A percentile compares a stretch with the other conserved stretches of the same genome.
These are phyloP conservation scores for Boulengeromyrus knoepffleri DNA, from an alignment of 2,113 vertebrate genomes.

Conservation along the genomic window DNA sequence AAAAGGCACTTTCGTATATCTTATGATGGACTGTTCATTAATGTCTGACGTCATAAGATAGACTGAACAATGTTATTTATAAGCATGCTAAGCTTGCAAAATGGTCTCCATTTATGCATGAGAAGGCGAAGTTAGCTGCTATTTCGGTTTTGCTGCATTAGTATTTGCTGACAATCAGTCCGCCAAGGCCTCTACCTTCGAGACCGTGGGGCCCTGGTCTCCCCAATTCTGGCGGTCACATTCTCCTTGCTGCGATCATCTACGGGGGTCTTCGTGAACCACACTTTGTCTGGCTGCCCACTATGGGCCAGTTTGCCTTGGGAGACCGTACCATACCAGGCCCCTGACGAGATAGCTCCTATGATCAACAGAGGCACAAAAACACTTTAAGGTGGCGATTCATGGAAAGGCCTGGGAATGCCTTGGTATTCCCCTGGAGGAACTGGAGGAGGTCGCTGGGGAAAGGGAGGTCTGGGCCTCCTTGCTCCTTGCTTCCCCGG, in stretches of 20 bases:
- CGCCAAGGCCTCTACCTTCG: neutral
- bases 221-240: neutral
- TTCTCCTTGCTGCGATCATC: neutral
- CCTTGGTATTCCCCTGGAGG: neutral
- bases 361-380: neutral
- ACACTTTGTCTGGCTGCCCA: neutral
- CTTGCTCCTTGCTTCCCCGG: neutral
- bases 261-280: neutral
- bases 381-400: neutral
- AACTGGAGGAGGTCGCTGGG: neutral
- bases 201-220: neutral
- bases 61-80: neutral
- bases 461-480: neutral
- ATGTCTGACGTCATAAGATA: neutral
- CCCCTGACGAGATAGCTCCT: neutral
- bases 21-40: neutral
- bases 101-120: neutral
- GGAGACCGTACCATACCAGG: neutral
- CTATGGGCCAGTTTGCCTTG: neutral
- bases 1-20: neutral
- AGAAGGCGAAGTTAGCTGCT: neutral
- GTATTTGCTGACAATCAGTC: neutral
- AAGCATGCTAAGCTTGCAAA: neutral
- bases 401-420: neutral
- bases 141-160: neutral